A percentile compares a stretch with the other conserved stretches of the same genome.
These are phyloP conservation scores for Acanthurus tractus DNA, from an alignment of 2,797 vertebrate species.

Conservation along the genomic window DNA sequence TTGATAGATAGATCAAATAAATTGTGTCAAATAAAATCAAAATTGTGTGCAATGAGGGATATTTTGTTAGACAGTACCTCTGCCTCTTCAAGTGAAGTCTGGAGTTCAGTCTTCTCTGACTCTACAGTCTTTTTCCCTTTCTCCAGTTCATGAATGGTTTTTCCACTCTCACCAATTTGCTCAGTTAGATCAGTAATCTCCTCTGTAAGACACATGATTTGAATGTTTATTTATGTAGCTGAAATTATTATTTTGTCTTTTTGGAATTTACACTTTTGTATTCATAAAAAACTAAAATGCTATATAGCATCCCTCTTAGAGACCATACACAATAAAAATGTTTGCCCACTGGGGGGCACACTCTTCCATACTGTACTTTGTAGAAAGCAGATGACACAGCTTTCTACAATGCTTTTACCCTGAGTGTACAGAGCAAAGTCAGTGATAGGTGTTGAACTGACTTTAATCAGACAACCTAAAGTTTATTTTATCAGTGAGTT, in stretches of 20 bases:
- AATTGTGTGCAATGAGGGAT: not conserved
- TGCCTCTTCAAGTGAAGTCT: constrained; percentile 91
- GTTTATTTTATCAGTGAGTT: no score
- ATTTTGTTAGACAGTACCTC: constrained; percentile 83
- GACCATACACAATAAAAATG: not conserved
- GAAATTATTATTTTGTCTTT: not conserved
- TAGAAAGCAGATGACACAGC: not conserved
- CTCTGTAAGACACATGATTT: constrained; percentile 76
- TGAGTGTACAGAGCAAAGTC: no score
- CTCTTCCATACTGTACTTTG: not conserved
- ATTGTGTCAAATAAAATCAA: not conserved
- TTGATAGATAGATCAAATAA: no score
- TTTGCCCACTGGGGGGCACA: constrained; percentile 4
- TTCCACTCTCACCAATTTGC: constrained; percentile 90
- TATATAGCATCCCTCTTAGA: not conserved
- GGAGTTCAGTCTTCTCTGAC: constrained; percentile 88
- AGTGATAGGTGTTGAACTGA: no score
- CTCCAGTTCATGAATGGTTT: constrained; percentile 91
- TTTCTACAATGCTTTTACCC: no score
- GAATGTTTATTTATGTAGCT: not conserved
- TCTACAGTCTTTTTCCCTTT: constrained; percentile 90
- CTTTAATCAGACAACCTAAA: no score
- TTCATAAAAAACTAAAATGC: not conserved
- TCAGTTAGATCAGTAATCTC: constrained; percentile 93
- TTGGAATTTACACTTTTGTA: not conserved